These are phyloP conservation scores for Microtus montanus DNA, from an alignment of 2,113 vertebrate species.

Conservation along the genomic window DNA sequence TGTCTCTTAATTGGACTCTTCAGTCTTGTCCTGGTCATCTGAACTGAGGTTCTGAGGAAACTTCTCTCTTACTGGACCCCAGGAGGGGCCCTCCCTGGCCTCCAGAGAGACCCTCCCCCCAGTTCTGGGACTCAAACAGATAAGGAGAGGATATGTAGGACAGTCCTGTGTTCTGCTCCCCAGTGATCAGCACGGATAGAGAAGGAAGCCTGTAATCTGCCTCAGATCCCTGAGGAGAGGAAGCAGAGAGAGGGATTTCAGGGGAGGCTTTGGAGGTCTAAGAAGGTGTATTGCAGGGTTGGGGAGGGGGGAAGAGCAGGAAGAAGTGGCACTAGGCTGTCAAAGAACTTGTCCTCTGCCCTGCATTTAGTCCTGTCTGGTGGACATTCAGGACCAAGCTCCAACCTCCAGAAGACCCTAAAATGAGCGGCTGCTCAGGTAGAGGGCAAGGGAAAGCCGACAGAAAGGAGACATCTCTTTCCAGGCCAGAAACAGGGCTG, in stretches of 20 bases:
- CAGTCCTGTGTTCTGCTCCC: neutral
- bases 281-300: fast-evolving
- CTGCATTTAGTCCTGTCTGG: neutral
- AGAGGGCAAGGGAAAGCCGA: neutral
- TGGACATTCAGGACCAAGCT: neutral
- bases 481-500: neutral
- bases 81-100: fast-evolving
- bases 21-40: neutral
- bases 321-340: neutral
- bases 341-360: neutral
- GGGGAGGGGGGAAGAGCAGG: fast-evolving
- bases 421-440: neutral
- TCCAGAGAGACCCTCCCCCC: neutral
- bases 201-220: neutral
- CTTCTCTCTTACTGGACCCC: no score
- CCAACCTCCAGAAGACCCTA: neutral
- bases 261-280: neutral
- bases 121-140: neutral
- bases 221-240: no score
- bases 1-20: fast-evolving
- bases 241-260: neutral
- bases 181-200: neutral
- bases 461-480: neutral
- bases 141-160: no score
- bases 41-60: neutral